Conservation (phyloP, 1,140 invertebrate species). For the Pygmarrhopalites habei region DNA sequence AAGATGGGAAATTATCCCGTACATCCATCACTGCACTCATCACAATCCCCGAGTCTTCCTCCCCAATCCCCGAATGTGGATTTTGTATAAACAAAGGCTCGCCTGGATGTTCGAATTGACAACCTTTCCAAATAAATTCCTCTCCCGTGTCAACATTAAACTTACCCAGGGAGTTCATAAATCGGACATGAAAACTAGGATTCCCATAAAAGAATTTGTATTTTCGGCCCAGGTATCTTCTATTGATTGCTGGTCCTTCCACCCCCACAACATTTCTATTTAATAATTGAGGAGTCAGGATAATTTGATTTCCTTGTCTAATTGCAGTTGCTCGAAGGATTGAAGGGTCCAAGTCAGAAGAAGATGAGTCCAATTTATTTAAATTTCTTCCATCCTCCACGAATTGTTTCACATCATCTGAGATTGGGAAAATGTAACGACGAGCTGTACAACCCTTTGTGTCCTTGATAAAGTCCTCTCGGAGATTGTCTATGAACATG, state of each 20-base stretch:
- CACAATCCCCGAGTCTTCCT: slow-evolving; percentile 24
- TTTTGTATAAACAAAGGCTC: slow-evolving; percentile 24
- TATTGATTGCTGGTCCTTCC: slow-evolving; percentile 22
- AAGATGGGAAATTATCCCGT: not conserved
- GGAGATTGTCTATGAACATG: slow-evolving; percentile 16
- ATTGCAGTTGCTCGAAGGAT: slow-evolving; percentile 2
- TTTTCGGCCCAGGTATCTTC: slow-evolving; percentile 19
- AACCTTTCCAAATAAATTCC: slow-evolving; percentile 11
- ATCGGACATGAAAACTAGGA: not conserved
- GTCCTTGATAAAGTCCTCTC: slow-evolving; percentile 2
- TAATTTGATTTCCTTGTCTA: slow-evolving; percentile 23
- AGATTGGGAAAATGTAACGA: slow-evolving; percentile 17
- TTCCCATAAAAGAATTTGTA: slow-evolving; percentile 23
- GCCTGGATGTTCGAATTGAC: slow-evolving; percentile 11
- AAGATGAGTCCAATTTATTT: not conserved
- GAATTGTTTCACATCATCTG: not conserved
- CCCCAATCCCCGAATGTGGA: not conserved
- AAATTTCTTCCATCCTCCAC: not conserved
- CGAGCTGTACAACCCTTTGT: not conserved
- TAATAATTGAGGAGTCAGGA: slow-evolving; percentile 3
- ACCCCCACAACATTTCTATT: not conserved
- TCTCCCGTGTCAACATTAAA: slow-evolving; percentile 7
- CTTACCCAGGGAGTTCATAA: slow-evolving; percentile 23
- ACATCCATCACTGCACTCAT: slow-evolving; percentile 11
- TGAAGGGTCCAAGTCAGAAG: not conserved